These are phyloP conservation scores for Solea solea DNA, from an alignment of 2,113 vertebrate genomes.

Conservation along the genomic window DNA sequence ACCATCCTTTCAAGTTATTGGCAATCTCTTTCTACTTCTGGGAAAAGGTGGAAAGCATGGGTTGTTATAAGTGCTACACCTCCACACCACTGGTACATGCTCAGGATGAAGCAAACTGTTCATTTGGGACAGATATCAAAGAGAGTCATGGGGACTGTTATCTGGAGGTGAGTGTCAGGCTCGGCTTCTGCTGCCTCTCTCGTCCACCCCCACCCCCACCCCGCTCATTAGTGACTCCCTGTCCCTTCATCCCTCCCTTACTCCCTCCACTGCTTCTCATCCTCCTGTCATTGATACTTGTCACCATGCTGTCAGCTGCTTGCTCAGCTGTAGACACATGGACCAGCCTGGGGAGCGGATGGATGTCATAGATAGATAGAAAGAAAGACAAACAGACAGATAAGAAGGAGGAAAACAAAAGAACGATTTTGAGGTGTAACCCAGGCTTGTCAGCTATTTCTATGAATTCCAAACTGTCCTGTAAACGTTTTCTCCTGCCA, in stretches of 20 bases:
- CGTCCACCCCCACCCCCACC: neutral
- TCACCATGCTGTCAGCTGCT: constrained; percentile 65
- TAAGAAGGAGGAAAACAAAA: constrained; percentile 5
- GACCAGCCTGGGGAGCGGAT: constrained; percentile 39
- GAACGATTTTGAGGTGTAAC: constrained; percentile 5
- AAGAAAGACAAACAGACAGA: constrained; percentile 12
- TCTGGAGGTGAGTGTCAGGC: constrained; percentile 60
- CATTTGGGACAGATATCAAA: constrained; percentile 60
- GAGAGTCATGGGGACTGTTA: constrained; percentile 41
- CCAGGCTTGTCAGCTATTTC: constrained; percentile 44
- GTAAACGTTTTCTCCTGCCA: constrained; percentile 32
- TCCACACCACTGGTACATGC: constrained; percentile 28
- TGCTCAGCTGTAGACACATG: constrained; percentile 55
- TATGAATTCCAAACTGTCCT: constrained; percentile 40
- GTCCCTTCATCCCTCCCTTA: neutral
- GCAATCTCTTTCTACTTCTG: neutral
- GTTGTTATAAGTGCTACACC: constrained; percentile 13
- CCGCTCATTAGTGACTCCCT: constrained; percentile 57
- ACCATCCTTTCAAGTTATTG: neutral
- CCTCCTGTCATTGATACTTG: constrained; percentile 47
- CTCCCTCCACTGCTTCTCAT: constrained; percentile 15
- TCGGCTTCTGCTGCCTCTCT: constrained; percentile 39
- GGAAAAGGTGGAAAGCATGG: neutral
- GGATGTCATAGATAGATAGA: constrained; percentile 36
- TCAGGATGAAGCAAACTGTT: constrained; percentile 35